A percentile compares a stretch with the other conserved stretches of the same genome.
phyloP scores from a whole-genome alignment of 2,113 vertebrate species.

The Nycticorax nycticorax region DNA sequence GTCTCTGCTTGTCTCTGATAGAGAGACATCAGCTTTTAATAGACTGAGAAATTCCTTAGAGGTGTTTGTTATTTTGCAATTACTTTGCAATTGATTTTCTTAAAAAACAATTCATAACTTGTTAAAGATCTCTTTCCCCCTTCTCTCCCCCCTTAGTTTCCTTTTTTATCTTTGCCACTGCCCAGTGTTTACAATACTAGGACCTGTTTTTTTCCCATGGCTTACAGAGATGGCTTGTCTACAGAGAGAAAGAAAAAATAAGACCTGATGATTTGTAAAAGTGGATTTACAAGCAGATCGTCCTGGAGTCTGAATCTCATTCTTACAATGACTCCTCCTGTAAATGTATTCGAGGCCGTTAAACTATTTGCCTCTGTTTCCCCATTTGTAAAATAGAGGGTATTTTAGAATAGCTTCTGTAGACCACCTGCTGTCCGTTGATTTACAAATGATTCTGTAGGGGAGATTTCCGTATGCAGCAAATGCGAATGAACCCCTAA shows the following conservation, averaged over 20 bases:
- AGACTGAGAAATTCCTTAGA: not conserved
- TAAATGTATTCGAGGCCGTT: not conserved
- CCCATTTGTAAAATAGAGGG: not conserved
- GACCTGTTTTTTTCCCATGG: not conserved
- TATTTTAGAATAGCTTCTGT: not conserved
- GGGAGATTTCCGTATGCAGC: not conserved
- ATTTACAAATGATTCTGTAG: not conserved
- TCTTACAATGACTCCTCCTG: not conserved
- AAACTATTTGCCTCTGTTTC: not conserved
- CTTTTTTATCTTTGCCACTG: not conserved
- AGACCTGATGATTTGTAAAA: not conserved
- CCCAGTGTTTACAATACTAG: not conserved
- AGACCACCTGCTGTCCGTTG: not conserved
- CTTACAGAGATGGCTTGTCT: not conserved
- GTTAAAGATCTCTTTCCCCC: slow-evolving; percentile 28
- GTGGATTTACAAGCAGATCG: not conserved
- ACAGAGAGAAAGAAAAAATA: not conserved
- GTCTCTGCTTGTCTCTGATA: not conserved
- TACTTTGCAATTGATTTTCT: slow-evolving; percentile 42
- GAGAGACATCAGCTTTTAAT: slow-evolving; percentile 3
- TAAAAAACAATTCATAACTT: slow-evolving; percentile 38
- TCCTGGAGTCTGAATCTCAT: not conserved
- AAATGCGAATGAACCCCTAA: not conserved
- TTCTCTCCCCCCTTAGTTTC: not conserved
- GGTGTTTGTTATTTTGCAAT: slow-evolving; percentile 54